Evolutionary conservation across 2,113 vertebrate genomes (phyloP).

Genomic region (Lasiurus cinereus): DNA sequence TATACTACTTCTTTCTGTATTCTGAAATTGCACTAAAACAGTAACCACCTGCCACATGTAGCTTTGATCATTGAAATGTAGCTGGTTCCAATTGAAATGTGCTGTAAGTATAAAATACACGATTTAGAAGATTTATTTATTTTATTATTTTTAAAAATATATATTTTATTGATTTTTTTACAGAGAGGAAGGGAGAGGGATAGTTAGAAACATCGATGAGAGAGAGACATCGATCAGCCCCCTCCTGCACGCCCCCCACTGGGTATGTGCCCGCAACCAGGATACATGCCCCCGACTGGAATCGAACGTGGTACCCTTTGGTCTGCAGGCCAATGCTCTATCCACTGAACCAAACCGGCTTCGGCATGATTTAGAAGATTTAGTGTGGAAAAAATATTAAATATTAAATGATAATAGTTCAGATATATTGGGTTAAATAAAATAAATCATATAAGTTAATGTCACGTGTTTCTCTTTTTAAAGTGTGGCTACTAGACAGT

Average conservation of each 20-base stretch:
- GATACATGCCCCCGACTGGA: no score
- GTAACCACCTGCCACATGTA: background rate
- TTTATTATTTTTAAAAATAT: no score
- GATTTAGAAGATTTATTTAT: background rate
- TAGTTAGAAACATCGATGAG: no score
- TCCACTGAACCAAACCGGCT: no score
- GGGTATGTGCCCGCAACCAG: no score
- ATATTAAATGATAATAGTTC: background rate
- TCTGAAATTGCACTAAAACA: background rate
- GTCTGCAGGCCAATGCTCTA: no score
- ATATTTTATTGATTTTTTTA: no score
- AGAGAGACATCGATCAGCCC: no score
- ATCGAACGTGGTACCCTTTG: no score
- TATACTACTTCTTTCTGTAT: background rate
- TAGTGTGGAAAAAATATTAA: background rate
- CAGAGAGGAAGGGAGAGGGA: no score
- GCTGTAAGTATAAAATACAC: background rate
- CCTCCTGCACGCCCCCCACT: no score
- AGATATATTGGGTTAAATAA: background rate
- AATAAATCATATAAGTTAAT: conserved; percentile 39
- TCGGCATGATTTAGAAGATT: background rate
- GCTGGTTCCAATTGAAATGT: background rate
- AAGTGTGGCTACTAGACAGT: background rate
- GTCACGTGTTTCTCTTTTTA: background rate
- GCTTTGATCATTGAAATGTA: conserved; percentile 14